Evolutionary conservation across 2,797 vertebrate genomes (phyloP).

Genomic region (Sebastes vulpes): DNA sequence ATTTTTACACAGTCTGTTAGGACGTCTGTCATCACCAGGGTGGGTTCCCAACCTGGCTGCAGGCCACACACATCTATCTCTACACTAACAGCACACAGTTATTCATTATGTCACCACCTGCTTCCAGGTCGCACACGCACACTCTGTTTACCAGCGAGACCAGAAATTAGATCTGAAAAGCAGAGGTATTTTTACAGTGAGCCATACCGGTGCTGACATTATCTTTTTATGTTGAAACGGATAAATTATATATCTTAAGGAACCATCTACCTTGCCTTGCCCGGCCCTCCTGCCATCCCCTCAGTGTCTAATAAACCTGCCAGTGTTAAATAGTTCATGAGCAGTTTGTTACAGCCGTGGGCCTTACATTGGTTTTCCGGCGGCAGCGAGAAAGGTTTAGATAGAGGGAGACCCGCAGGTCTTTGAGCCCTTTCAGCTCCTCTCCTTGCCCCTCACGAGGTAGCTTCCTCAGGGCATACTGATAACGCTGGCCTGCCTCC

Average conservation of each 20-base stretch:
- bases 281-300: constrained; percentile 28
- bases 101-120: constrained; percentile 66
- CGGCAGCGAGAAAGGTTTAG: constrained; percentile 97
- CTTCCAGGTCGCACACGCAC: constrained; percentile 53
- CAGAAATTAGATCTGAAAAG: constrained; percentile 48
- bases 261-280: constrained; percentile 14
- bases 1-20: constrained; percentile 76
- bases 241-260: constrained; percentile 64
- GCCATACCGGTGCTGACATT: constrained; percentile 6
- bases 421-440: constrained; percentile 94
- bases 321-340: constrained; percentile 62
- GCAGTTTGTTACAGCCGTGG: constrained; percentile 27
- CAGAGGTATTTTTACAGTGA: constrained; percentile 37
- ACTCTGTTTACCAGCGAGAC: constrained; percentile 43
- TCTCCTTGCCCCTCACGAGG: constrained; percentile 95
- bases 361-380: constrained; percentile 96
- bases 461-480: constrained; percentile 96
- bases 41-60: constrained; percentile 62
- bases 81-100: constrained; percentile 45
- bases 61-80: constrained; percentile 66
- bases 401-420: constrained; percentile 95
- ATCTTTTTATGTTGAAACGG: constrained; percentile 40
- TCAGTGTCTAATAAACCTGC: constrained; percentile 48
- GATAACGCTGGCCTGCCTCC: constrained; percentile 97
- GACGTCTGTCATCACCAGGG: constrained; percentile 72